Conservation (phyloP, 2,888 invertebrate species). For the Leptinotarsa haldemani region DNA sequence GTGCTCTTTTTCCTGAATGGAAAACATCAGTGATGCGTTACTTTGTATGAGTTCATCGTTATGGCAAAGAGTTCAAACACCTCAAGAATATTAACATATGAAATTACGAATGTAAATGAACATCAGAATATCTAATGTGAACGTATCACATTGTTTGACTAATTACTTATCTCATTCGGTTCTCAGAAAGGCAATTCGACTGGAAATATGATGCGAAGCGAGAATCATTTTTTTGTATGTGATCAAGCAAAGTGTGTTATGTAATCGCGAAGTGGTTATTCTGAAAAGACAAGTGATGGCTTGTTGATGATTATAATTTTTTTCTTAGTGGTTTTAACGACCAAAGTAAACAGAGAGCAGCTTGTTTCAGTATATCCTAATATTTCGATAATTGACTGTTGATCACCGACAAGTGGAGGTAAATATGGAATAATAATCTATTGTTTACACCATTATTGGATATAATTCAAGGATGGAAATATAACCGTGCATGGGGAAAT, state of each 20-base stretch:
- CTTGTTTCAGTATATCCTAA: background rate
- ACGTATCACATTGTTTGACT: conserved; percentile 18
- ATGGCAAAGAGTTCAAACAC: conserved; percentile 33
- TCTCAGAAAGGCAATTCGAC: conserved; percentile 21
- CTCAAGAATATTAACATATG: conserved; percentile 24
- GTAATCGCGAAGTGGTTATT: background rate
- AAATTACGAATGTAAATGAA: conserved; percentile 35
- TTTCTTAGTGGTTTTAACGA: background rate
- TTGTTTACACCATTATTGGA: no score
- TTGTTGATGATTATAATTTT: background rate
- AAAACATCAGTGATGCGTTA: conserved; percentile 18
- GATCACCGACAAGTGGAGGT: background rate
- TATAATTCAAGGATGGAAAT: no score
- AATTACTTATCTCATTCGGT: conserved; percentile 20
- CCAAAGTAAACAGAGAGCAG: background rate
- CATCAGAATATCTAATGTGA: background rate
- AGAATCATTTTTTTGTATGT: conserved; percentile 6
- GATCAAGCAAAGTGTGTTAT: background rate
- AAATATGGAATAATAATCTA: background rate
- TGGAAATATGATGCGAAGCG: background rate
- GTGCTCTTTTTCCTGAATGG: background rate
- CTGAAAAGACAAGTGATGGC: background rate
- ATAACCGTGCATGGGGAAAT: no score
- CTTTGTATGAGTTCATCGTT: conserved; percentile 26
- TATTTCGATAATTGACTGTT: background rate